These are phyloP conservation scores for Hymenochirus boettgeri DNA, from an alignment of 2,113 vertebrate genomes.

Conservation along the genomic window DNA sequence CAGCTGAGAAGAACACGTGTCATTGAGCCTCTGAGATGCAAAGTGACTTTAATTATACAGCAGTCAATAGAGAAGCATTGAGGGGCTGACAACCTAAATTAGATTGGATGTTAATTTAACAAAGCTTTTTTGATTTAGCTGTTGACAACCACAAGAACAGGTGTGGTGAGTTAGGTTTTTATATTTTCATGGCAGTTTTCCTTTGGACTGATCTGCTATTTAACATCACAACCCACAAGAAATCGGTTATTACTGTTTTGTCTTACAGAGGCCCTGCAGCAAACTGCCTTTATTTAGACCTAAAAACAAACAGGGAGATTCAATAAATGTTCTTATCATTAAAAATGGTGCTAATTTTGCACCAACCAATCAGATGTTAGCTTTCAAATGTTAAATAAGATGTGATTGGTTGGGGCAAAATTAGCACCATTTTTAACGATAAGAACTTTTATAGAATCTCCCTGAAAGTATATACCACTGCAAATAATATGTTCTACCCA, in stretches of 20 bases:
- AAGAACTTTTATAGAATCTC: too few relatives aligned
- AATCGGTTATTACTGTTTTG: constrained; percentile 25
- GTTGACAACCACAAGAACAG: constrained; percentile 28
- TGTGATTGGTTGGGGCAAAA: too few relatives aligned
- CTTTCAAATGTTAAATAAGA: too few relatives aligned
- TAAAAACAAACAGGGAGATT: too few relatives aligned
- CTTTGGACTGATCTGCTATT: background rate
- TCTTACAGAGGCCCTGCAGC: too few relatives aligned
- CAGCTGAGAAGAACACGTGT: constrained; percentile 26
- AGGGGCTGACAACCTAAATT: constrained; percentile 37
- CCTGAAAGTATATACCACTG: too few relatives aligned
- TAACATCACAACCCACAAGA: background rate
- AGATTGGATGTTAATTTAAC: constrained; percentile 35
- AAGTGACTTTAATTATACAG: constrained; percentile 40
- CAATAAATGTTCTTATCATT: too few relatives aligned
- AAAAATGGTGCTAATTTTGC: too few relatives aligned
- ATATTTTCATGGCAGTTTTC: constrained; percentile 13
- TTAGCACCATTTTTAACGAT: too few relatives aligned
- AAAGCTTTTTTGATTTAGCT: constrained; percentile 34
- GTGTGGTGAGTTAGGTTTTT: constrained; percentile 31
- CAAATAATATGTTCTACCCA: too few relatives aligned
- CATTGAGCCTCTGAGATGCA: constrained; percentile 28
- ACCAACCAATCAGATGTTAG: too few relatives aligned
- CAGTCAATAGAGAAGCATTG: constrained; percentile 29
- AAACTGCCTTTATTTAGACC: too few relatives aligned